A percentile compares a stretch with the other conserved stretches of the same genome.
These are phyloP conservation scores for Caenorhabditis sp. DNA, from an alignment of 2,888 invertebrate species.

Conservation along the genomic window DNA sequence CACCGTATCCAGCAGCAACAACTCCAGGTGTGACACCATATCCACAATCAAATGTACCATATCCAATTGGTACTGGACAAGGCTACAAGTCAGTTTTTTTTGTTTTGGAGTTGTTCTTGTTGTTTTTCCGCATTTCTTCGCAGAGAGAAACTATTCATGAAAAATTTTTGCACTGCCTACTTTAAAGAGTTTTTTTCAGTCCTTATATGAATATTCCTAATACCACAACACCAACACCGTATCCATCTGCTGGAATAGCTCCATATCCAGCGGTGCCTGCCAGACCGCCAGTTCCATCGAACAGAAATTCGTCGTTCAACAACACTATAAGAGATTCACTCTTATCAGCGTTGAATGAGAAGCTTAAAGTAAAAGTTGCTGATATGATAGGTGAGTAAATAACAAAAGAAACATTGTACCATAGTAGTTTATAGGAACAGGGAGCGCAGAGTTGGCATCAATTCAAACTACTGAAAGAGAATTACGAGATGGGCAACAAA, in stretches of 20 bases:
- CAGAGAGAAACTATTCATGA: not conserved
- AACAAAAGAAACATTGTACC: not conserved
- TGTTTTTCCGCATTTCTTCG: too few species aligned
- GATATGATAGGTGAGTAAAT: conserved; percentile 74
- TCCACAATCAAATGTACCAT: conserved; percentile 36
- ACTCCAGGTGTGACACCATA: conserved; percentile 33
- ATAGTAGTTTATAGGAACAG: conserved; percentile 56
- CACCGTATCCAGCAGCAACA: conserved; percentile 35
- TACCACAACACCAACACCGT: conserved; percentile 18
- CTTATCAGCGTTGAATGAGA: conserved; percentile 92
- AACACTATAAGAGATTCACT: conserved; percentile 93
- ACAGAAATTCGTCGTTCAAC: conserved; percentile 75
- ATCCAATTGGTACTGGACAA: conserved; percentile 36
- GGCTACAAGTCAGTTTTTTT: conserved; percentile 37
- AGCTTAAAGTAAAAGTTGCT: conserved; percentile 83
- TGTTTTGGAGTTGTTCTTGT: too few species aligned
- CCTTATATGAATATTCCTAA: conserved; percentile 44
- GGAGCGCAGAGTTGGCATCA: conserved; percentile 84
- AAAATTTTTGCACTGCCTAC: too few species aligned
- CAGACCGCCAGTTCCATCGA: conserved; percentile 37
- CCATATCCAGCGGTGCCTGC: conserved; percentile 26
- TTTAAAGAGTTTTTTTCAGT: too few species aligned
- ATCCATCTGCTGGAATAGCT: not conserved
- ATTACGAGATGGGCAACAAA: conserved; percentile 75
- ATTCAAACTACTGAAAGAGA: conserved; percentile 86